These are phyloP conservation scores for Oscheius sp. DNA, from an alignment of 2,888 invertebrate genomes.

Conservation along the genomic window DNA sequence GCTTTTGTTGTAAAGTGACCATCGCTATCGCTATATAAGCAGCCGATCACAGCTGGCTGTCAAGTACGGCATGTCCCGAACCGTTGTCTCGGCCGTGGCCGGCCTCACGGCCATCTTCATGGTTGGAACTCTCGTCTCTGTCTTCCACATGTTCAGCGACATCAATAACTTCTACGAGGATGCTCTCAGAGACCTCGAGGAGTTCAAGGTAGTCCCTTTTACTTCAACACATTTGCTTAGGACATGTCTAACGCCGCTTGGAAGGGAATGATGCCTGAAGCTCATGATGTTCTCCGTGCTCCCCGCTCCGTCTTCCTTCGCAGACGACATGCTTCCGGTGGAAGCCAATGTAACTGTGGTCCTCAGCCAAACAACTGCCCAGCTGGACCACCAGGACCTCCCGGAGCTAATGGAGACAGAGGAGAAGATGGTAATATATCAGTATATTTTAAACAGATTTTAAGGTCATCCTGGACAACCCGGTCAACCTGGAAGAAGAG, in stretches of 20 bases:
- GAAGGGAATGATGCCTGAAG: constrained; percentile 25
- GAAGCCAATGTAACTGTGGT: constrained; percentile 17
- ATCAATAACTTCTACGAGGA: constrained; percentile 28
- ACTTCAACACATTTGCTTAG: not conserved
- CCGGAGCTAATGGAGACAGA: not conserved
- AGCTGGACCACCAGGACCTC: constrained; percentile 22
- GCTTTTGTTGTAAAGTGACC: constrained; percentile 18
- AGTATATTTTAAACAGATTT: no score
- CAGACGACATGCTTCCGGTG: constrained; percentile 1
- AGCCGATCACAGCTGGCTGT: not conserved
- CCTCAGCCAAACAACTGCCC: constrained; percentile 14
- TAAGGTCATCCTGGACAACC: constrained; percentile 4
- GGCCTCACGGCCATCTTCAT: constrained; percentile 20
- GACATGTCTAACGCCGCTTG: constrained; percentile 21
- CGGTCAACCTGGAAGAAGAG: constrained; percentile 10
- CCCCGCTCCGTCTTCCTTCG: constrained; percentile 4
- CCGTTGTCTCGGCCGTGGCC: constrained; percentile 15
- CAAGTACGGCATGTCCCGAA: constrained; percentile 8
- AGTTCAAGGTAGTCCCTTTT: constrained; percentile 16
- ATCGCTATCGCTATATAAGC: not conserved
- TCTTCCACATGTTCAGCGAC: constrained; percentile 23
- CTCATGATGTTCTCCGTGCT: constrained; percentile 6
- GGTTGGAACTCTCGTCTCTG: constrained; percentile 17
- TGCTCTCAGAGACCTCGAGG: constrained; percentile 21
- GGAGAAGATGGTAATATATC: constrained; percentile 19